Base-by-base conservation (phyloP, 2,797 vertebrate species). In the Steatocranus sp. region DNA sequence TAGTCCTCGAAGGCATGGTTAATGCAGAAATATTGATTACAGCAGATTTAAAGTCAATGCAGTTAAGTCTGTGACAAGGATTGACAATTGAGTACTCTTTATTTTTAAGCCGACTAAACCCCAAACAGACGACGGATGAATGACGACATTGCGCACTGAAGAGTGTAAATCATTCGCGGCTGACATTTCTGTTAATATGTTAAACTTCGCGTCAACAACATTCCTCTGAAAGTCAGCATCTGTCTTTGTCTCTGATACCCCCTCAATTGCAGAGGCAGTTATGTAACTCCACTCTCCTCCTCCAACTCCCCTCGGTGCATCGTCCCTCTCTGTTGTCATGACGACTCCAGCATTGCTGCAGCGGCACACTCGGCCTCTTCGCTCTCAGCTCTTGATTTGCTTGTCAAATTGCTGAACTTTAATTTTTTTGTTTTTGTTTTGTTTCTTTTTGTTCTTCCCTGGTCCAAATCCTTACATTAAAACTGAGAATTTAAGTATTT, bases 281-380 rank as follows among this genome's bases (percentile, higher is more conserved):
- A 81, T 85, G 75, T 82, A 94, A 94, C 81, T 36, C 83, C 10
- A 83, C 41, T 30, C 49, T 73, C 30, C 85, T n/a, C 30, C 86
- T 20, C 61, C 15, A 18, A 36, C 38, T 51, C 76, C 78, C 76
- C 30, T 48, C 17, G 10, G 34, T 58, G 51, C 49, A 86, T 91
- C 82, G 9, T 87, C 83, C 83, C 81, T 80, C 73, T 70, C 91
- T 50, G 91, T 95, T 73, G 79, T 54, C 93, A 94, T 94, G 93
- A 92, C 83, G 89, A 94, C 86, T 81, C 83, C 78, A 75, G 82
- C 86, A 83, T 79, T 90, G 83, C 89, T 58, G 88, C 92, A 86
- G 86, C 79, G 8, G 63, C 88, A 76, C 82, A 82, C 82, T 88
- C 75, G 18, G 54, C 78, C 48, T 84, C 18, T 83, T 79, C 58